Base-by-base conservation (phyloP, 2,888 invertebrate genomes). In the Pyrrhia umbra region DNA sequence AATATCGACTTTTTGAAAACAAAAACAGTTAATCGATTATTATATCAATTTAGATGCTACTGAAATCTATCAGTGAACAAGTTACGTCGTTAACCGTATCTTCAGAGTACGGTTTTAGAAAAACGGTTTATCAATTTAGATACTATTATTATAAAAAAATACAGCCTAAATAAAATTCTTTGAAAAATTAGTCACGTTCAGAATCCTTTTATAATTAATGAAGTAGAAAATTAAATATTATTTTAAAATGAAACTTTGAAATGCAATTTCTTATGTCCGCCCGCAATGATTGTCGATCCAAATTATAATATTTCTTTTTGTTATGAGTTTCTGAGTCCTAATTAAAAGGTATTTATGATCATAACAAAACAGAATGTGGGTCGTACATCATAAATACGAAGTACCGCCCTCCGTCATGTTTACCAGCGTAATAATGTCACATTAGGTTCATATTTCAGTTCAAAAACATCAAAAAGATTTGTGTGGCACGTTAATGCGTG, bases 401-500 rank as follows among this genome's bases (percentile, higher is more conserved):
- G 8, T 16, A 20, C 6, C 13, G 2, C 8, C 49, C n/a, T 63
- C 18, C 8, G 15, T 64, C 27, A 71, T 50, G 15, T 43, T 27
- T 34, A 42, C 13, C 8, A 23, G 23, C n/a, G 13, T 60, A 37
- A 69, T 40, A 8, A 45, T 30, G 43, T 50, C 10, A 40, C 13
- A 52, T 75, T 52, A 70, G 58, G 15, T 45, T 40, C 47, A 65
- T 64, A 37, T 54, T 56, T 45, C 23, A 49, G 49, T 56, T 52
- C 9, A 25, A 46, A 61, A 50, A 64, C 54, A 66, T 69, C 45
- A 55, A 58, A 72, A 62, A 49, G 47, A 59, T 80, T 64, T 61
- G 52, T 30, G 16, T 25, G 15, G 65, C 65, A 77, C 50, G 60
- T 61, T 80, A 80, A 75, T 78, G 57, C 40, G 13, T 30, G 15